phyloP scores from a whole-genome alignment of 2,113 vertebrate species.

The Pseudorectes ferrugineus region DNA sequence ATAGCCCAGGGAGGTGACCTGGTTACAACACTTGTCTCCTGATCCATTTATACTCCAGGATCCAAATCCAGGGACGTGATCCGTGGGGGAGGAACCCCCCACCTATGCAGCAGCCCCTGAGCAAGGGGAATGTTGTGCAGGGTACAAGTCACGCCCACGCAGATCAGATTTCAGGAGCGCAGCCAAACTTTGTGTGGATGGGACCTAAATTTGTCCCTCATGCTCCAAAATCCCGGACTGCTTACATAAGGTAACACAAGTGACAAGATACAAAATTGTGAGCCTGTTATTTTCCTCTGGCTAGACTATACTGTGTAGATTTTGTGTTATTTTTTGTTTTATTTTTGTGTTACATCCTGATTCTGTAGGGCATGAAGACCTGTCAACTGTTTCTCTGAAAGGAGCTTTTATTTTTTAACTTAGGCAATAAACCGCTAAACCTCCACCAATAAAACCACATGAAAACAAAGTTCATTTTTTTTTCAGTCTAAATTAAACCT shows the following conservation, averaged over 20 bases:
- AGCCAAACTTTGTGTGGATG: background rate
- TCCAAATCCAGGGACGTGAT: background rate
- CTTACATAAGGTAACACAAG: background rate
- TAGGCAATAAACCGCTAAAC: background rate
- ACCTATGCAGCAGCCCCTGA: background rate
- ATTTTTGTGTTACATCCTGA: background rate
- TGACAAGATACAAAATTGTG: background rate
- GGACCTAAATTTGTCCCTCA: background rate
- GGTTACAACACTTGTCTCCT: background rate
- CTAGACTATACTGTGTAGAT: background rate
- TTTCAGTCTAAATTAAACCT: background rate
- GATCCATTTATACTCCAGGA: background rate
- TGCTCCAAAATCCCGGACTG: background rate
- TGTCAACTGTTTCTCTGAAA: background rate
- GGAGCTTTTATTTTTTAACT: background rate
- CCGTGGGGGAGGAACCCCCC: background rate
- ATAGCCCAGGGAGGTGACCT: background rate
- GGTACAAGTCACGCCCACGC: background rate
- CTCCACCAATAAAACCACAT: background rate
- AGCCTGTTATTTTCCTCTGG: background rate
- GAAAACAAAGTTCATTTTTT: background rate
- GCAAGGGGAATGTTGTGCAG: background rate
- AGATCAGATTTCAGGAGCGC: background rate
- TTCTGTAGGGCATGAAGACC: background rate
- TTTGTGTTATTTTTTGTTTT: background rate